Evolutionary conservation across 2,797 vertebrate species (phyloP).

Genomic region (Petrocephalus schoutedeni): DNA sequence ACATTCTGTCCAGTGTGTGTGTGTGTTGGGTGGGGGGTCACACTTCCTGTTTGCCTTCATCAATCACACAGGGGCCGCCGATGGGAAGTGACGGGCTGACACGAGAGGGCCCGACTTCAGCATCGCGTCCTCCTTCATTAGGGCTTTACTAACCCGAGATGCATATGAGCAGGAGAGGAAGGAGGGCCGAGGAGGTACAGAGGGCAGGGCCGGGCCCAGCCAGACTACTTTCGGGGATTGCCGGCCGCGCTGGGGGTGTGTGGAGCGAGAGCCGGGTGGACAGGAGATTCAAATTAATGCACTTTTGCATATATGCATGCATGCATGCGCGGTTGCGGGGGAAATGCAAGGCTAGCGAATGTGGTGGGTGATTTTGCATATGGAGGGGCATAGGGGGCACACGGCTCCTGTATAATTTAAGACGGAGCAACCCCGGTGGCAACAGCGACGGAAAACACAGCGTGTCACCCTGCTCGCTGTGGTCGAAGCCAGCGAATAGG

Average conservation of each 20-base stretch:
- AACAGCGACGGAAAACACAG: neutral
- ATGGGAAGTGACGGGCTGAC: neutral
- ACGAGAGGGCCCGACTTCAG: neutral
- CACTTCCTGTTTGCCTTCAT: neutral
- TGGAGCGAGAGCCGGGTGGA: neutral
- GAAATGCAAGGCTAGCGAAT: neutral
- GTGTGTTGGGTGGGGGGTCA: neutral
- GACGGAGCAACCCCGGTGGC: neutral
- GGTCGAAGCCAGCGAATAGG: neutral
- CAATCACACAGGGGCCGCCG: neutral
- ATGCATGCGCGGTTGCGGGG: neutral
- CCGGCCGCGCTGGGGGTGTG: neutral
- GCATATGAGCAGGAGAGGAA: neutral
- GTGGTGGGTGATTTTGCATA: neutral
- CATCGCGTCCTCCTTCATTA: neutral
- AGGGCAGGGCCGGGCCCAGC: neutral
- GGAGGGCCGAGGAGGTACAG: neutral
- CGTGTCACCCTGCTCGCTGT: neutral
- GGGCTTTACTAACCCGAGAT: neutral
- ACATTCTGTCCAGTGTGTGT: neutral
- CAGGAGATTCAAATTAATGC: neutral
- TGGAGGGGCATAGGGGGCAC: neutral
- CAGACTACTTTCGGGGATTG: neutral
- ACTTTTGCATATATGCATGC: neutral
- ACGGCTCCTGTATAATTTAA: neutral